Evolutionary conservation across 2,113 vertebrate species (phyloP), one percentile per base, ranked within the genome.

Genomic region (Microcebus tavaratra): DNA sequence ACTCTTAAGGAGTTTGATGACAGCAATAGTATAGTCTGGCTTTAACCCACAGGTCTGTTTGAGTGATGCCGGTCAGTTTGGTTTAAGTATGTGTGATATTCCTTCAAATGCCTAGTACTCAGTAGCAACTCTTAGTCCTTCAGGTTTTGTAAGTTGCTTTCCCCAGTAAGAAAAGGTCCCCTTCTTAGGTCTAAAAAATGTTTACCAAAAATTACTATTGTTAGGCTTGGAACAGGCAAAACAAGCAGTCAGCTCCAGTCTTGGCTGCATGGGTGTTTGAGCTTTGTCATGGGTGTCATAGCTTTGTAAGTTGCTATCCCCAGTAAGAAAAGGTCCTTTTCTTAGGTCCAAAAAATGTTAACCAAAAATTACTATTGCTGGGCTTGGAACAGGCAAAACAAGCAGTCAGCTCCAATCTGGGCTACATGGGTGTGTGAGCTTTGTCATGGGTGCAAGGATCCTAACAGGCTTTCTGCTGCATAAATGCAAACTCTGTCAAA

Each of bases 401-500:
- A 17, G 78, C 18, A 4, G 68, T 73, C 36, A 53, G 55, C 42
- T 50, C 8, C 42, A 4, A 5, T 12, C 34, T 36, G 17, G 59
- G 80, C 90, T 65, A 93, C 96, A 96, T 97, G 98, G 63, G 82
- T 18, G 89, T 96, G 84, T 96, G 79, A 87, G 98, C 93, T 96
- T 96, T 79, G 65, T 92, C 4, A 0, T 39, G 84, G 73, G 61
- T 23, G 90, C 61, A 36, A 81, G 93, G 45, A 45, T 42, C 84
- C 93, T 96, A 88, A 59, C 65, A 21, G 91, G 94, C 96, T 96
- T 97, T 95, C 89, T 85, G 96, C 91, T 89, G 87, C 59, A n/a
- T 68, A 70, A 57, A 48, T 31, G 42, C 25, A 34, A 70, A 15
- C 63, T 67, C 31, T 80, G 1, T 67, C 63, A n/a, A 23, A 36